Conservation (phyloP, 92 coral and sea anemone genomes). For the Parazoanthus darwini region DNA sequence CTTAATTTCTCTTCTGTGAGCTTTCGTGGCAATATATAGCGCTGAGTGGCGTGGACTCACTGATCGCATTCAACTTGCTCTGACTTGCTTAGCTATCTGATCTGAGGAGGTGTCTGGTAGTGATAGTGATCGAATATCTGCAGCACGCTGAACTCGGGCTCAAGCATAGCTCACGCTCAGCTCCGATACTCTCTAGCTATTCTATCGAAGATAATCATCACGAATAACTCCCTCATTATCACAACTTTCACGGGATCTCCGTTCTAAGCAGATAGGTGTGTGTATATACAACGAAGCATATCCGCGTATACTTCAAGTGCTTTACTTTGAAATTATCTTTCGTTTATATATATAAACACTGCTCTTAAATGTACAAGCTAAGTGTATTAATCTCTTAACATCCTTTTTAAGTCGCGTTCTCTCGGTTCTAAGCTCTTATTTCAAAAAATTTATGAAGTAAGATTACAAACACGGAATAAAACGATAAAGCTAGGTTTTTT, state of each 20-base stretch:
- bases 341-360: background rate
- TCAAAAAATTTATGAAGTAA: background rate
- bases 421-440: background rate
- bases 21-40: background rate
- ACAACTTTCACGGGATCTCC: background rate
- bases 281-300: background rate
- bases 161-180: background rate
- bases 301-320: background rate
- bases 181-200: background rate
- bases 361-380: background rate
- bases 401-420: background rate
- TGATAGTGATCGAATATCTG: slow-evolving; percentile 4
- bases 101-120: slow-evolving; percentile 5
- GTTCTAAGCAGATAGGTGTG: background rate
- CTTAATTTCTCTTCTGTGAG: background rate
- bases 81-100: slow-evolving; percentile 25
- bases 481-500: background rate
- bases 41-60: background rate
- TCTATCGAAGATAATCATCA: background rate
- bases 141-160: background rate
- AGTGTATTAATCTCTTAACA: background rate
- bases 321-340: background rate
- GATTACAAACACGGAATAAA: background rate
- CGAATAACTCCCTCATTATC: background rate
- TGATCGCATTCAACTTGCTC: background rate